Evolutionary conservation across 2,113 vertebrate species (phyloP).

Genomic region (Cheilinus undulatus): DNA sequence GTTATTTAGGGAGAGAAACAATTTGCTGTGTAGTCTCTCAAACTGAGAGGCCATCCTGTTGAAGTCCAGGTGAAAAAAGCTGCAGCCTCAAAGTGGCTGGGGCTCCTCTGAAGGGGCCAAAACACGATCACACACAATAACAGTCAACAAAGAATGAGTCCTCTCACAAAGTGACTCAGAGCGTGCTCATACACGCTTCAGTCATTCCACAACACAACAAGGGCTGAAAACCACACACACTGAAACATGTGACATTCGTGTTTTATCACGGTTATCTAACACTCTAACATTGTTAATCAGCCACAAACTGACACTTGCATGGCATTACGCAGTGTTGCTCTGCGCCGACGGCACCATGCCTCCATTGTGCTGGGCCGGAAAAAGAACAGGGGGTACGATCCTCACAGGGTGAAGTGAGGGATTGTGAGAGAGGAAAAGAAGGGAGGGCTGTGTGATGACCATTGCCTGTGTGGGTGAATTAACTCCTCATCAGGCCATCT

Average conservation of each 20-base stretch:
- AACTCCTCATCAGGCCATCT: conserved; percentile 52
- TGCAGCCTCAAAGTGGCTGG: conserved; percentile 23
- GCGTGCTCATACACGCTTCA: conserved; percentile 44
- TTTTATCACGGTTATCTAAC: conserved; percentile 63
- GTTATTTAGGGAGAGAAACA: not conserved
- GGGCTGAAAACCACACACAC: conserved; percentile 15
- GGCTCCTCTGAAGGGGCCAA: conserved; percentile 37
- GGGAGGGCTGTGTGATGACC: conserved; percentile 33
- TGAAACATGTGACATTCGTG: conserved; percentile 62
- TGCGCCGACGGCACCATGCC: conserved; percentile 63
- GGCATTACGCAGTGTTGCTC: conserved; percentile 52
- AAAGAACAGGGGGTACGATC: conserved; percentile 58
- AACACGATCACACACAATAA: conserved; percentile 53
- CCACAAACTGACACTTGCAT: conserved; percentile 54
- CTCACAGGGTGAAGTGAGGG: conserved; percentile 21
- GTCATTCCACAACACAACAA: conserved; percentile 43
- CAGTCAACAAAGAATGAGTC: conserved; percentile 60
- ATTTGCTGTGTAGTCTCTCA: not conserved
- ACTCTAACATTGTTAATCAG: conserved; percentile 42
- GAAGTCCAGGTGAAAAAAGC: conserved; percentile 31
- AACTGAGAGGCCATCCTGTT: conserved; percentile 14
- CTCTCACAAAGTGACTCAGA: conserved; percentile 65
- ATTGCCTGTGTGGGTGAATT: conserved; percentile 48
- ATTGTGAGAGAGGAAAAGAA: conserved; percentile 17
- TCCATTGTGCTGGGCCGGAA: conserved; percentile 74